Conservation (phyloP, 2,888 invertebrate species). For the Drosophila meridionalis region DNA sequence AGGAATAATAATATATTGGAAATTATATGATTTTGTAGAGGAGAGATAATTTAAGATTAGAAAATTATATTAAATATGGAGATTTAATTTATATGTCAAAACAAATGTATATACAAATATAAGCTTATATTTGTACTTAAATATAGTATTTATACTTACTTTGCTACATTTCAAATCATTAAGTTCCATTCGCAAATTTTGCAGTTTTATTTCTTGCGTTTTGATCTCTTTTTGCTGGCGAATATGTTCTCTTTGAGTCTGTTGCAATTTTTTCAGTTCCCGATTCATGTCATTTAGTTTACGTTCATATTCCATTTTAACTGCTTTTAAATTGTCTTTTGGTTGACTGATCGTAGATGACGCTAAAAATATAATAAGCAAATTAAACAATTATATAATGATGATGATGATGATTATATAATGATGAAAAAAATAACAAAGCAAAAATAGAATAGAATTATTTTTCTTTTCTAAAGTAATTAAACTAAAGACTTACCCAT, state of each 20-base stretch:
- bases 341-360: slow-evolving; percentile 59
- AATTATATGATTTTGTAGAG: too few relatives aligned
- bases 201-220: slow-evolving; percentile 91
- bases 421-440: too few relatives aligned
- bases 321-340: slow-evolving; percentile 90
- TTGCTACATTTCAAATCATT: slow-evolving; percentile 93
- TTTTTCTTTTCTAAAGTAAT: too few relatives aligned
- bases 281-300: slow-evolving; percentile 93
- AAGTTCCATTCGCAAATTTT: slow-evolving; percentile 90
- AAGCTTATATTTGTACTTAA: too few relatives aligned
- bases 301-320: slow-evolving; percentile 95
- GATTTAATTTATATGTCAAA: too few relatives aligned
- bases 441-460: too few relatives aligned
- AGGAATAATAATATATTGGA: background rate
- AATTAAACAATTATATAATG: background rate
- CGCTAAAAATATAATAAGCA: slow-evolving; percentile 33
- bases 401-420: too few relatives aligned
- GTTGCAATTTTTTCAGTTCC: slow-evolving; percentile 93
- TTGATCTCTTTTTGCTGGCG: slow-evolving; percentile 91
- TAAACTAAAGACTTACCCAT: slow-evolving; percentile 67
- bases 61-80: too few relatives aligned
- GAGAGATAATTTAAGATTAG: background rate
- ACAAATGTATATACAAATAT: too few relatives aligned
- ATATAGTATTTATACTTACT: slow-evolving; percentile 84
- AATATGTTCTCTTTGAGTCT: slow-evolving; percentile 95